A percentile compares a stretch with the other conserved stretches of the same genome.
These are phyloP conservation scores for Coenonympha arcania DNA, from an alignment of 2,888 invertebrate genomes.

Conservation along the genomic window DNA sequence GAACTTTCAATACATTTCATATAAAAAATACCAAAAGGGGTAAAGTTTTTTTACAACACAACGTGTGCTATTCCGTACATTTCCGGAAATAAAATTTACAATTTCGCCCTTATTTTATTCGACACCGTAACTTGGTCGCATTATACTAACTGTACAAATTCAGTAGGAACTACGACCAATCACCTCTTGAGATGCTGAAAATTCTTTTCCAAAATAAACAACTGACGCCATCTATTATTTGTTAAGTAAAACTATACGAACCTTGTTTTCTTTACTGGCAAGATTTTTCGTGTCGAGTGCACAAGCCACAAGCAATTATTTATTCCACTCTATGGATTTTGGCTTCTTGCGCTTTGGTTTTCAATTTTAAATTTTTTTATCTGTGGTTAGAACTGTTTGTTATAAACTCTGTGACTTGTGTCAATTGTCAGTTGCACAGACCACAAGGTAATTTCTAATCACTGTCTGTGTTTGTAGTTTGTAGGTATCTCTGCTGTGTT, in stretches of 20 bases:
- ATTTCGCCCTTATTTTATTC: conserved; percentile 48
- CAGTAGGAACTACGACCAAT: conserved; percentile 42
- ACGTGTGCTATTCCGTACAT: conserved; percentile 37
- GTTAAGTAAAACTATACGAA: neutral
- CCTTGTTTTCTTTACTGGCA: no score
- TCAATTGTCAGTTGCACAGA: conserved; percentile 40
- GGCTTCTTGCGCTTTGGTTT: no score
- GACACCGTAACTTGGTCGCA: conserved; percentile 47
- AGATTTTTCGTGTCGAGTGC: no score
- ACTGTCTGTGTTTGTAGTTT: no score
- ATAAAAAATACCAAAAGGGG: conserved; percentile 23
- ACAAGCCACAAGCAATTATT: no score
- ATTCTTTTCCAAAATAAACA: conserved; percentile 20
- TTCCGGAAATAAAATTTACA: conserved; percentile 39
- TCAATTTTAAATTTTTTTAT: no score
- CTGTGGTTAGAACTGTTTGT: no score
- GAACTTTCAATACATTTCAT: conserved; percentile 25
- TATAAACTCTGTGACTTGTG: neutral
- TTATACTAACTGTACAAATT: conserved; percentile 36
- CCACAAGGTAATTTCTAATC: no score
- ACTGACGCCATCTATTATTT: conserved; percentile 23
- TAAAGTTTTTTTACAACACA: conserved; percentile 27
- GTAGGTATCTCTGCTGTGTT: no score
- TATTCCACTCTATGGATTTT: no score
- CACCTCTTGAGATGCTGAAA: conserved; percentile 32